Evolutionary conservation across 2,113 vertebrate species (phyloP).

Genomic region (Chlorodrepanis virens): DNA sequence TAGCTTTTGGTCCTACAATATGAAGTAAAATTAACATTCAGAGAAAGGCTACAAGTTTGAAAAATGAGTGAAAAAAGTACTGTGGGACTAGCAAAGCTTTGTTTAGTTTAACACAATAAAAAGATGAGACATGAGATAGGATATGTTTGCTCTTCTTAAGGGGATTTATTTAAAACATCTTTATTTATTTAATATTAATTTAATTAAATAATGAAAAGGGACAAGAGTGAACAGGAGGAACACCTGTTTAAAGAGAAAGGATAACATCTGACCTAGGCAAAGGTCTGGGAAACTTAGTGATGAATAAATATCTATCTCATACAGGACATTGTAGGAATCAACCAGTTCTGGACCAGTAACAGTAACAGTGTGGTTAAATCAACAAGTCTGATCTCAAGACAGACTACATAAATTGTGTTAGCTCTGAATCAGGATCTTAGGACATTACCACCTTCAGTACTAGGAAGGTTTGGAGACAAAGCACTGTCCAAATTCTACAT

Average conservation of each 20-base stretch:
- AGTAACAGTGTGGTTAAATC: not conserved
- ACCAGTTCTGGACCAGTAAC: not conserved
- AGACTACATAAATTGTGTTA: not conserved
- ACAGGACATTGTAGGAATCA: not conserved
- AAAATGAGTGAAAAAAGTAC: not conserved
- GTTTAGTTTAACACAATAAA: not conserved
- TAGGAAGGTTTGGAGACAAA: not conserved
- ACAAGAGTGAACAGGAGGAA: not conserved
- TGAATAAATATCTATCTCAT: not conserved
- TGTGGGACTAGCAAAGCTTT: not conserved
- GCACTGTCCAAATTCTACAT: not conserved
- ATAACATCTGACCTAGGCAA: not conserved
- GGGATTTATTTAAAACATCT: not conserved
- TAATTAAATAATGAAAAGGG: not conserved
- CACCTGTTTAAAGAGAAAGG: not conserved
- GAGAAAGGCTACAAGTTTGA: not conserved
- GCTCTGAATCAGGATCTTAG: not conserved
- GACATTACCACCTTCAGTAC: not conserved
- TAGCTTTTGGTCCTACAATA: not conserved
- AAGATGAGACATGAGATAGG: not conserved
- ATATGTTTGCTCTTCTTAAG: not conserved
- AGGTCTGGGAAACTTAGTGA: not conserved
- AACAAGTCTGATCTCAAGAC: not conserved
- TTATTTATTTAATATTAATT: not conserved
- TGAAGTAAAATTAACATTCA: not conserved